Evolutionary conservation across 2,888 invertebrate species (phyloP).

Genomic region (Acronicta psi): DNA sequence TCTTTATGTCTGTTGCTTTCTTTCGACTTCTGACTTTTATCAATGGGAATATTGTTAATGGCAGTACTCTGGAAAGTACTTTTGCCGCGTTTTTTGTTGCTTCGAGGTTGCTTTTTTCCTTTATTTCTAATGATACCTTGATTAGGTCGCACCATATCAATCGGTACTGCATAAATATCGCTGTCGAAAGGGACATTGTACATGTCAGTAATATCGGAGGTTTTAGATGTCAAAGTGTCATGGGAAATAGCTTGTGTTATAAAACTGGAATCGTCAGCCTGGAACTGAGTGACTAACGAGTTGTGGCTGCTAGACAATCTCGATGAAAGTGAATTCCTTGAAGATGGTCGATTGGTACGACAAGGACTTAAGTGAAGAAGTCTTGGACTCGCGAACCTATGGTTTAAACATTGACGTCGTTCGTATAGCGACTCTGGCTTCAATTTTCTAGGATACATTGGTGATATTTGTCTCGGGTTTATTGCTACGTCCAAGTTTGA

Average conservation of each 20-base stretch:
- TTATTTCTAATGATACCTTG: constrained; percentile 74
- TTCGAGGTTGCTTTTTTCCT: constrained; percentile 78
- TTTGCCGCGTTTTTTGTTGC: constrained; percentile 78
- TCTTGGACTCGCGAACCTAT: constrained; percentile 82
- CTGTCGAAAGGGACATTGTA: constrained; percentile 97
- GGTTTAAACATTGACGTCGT: constrained; percentile 80
- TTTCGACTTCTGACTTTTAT: constrained; percentile 70
- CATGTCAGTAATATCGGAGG: constrained; percentile 94
- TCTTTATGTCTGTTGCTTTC: constrained; percentile 76
- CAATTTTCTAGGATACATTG: constrained; percentile 78
- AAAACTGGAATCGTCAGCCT: constrained; percentile 95
- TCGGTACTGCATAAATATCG: constrained; percentile 95
- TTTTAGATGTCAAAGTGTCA: constrained; percentile 91
- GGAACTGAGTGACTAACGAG: constrained; percentile 93
- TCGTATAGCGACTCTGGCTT: constrained; percentile 80
- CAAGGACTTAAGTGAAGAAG: constrained; percentile 90
- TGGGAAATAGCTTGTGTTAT: constrained; percentile 97
- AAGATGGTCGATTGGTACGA: constrained; percentile 91
- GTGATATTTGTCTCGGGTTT: constrained; percentile 72
- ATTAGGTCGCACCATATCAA: constrained; percentile 93
- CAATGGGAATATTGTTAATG: constrained; percentile 61
- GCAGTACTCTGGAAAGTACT: constrained; percentile 71
- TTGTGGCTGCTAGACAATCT: constrained; percentile 95
- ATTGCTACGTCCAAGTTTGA: constrained; percentile 67
- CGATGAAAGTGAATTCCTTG: constrained; percentile 93